These are phyloP conservation scores for human DNA, from an alignment of 2,113 vertebrate genomes.

Conservation along the genomic window DNA sequence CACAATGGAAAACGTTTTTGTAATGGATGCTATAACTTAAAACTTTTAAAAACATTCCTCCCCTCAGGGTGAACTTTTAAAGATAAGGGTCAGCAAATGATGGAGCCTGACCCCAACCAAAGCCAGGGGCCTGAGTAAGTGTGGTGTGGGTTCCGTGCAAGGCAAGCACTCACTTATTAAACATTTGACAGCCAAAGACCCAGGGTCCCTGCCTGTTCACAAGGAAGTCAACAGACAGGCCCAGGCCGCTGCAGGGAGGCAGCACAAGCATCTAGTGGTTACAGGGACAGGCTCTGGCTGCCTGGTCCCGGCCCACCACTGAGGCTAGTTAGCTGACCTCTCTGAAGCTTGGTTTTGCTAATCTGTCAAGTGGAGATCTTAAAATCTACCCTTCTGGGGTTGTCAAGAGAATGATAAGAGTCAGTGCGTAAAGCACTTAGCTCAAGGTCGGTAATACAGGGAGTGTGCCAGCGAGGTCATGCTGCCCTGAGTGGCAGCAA, in stretches of 20 bases:
- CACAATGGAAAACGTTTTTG: background rate
- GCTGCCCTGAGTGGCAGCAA: background rate
- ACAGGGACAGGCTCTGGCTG: background rate
- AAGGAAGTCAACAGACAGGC: background rate
- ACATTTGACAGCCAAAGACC: background rate
- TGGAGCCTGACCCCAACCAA: background rate
- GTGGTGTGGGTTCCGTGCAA: background rate
- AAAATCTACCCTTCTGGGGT: background rate
- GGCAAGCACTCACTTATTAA: background rate
- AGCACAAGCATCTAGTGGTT: background rate
- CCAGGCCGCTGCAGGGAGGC: background rate
- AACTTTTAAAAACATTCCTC: background rate
- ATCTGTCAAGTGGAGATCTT: background rate
- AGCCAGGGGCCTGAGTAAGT: background rate
- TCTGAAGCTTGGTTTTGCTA: background rate
- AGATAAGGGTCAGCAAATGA: background rate
- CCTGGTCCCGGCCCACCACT: background rate
- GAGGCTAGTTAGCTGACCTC: background rate
- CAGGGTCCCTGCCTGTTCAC: background rate
- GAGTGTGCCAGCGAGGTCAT: background rate
- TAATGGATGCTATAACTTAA: background rate
- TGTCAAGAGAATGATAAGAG: background rate
- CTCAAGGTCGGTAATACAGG: background rate
- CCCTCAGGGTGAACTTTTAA: background rate
- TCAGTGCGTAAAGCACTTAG: background rate